Evolutionary conservation across 2,888 invertebrate genomes (phyloP), one percentile per base, ranked within the genome.

Genomic region (Melieria picta): DNA sequence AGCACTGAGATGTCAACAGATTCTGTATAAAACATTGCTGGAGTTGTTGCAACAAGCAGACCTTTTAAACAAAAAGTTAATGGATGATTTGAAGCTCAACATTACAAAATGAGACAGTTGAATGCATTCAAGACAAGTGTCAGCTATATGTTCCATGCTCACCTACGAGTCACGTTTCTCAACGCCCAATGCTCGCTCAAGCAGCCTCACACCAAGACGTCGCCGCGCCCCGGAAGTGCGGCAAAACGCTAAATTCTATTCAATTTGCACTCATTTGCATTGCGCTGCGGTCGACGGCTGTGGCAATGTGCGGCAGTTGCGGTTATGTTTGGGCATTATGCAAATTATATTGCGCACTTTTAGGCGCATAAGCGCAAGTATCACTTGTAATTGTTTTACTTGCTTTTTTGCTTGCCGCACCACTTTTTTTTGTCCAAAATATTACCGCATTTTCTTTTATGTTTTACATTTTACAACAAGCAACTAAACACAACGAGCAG

Each of bases 231-330:
- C 64, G 47, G 46, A 64, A 64, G 69, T 56, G 10, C 63, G 16
- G 30, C 55, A 66, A 61, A 69, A 65, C 57, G 52, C 58, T 73
- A 74, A 76, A 69, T 73, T 75, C 76, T 78, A 79, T 81, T 81
- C 80, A 82, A 82, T 82, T 80, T 82, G 82, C 79, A 75, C 77
- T 78, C 79, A 84, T 81, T 83, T 80, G 80, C 82, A 83, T 80
- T 78, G 73, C 46, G 71, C n/a, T 64, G 69, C 55, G 46, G 43
- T 68, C 46, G 50, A 7, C 43, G 42, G 62, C 55, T 64, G 64
- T 58, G 57, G 43, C 30, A 52, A n/a, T n/a, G 48, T 47, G 56
- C 52, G 55, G 42, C 62, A 30, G 60, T 47, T 13, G 30, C 64
- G 30, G 47, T 30, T 58, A 13, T 60, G 61, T 69, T 67, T 62